Evolutionary conservation across 2,113 vertebrate species (phyloP).

Genomic region (Saccopteryx bilineata): DNA sequence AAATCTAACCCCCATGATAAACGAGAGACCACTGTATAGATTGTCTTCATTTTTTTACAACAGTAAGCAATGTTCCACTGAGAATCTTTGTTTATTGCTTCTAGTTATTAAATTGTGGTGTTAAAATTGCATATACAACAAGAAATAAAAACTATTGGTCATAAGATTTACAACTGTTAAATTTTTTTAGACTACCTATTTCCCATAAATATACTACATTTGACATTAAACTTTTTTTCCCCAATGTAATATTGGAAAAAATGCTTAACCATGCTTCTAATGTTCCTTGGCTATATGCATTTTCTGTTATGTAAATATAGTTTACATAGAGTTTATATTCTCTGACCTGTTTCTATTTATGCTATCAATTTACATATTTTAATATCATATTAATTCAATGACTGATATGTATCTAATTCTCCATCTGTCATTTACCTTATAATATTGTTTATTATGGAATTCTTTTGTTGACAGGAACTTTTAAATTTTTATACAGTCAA

Average conservation of each 20-base stretch:
- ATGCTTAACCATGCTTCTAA: background rate
- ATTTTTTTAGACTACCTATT: conserved; percentile 2
- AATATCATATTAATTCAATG: background rate
- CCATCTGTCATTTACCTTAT: background rate
- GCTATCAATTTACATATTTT: background rate
- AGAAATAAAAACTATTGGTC: background rate
- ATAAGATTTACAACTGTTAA: background rate
- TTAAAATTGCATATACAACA: background rate
- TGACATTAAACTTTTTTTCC: background rate
- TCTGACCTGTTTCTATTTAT: background rate
- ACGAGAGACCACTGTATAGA: background rate
- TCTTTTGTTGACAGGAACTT: background rate
- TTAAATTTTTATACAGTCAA: background rate
- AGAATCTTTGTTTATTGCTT: background rate
- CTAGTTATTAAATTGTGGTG: background rate
- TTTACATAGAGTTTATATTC: conserved; percentile 3
- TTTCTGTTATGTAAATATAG: background rate
- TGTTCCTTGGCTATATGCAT: background rate
- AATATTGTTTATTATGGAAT: background rate
- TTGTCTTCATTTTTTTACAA: background rate
- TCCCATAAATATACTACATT: background rate
- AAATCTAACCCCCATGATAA: too few relatives aligned
- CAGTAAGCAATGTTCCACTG: background rate
- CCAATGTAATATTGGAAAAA: background rate
- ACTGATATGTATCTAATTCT: background rate